phyloP scores from a whole-genome alignment of 2,797 vertebrate species.

The Myotis vivesi region DNA sequence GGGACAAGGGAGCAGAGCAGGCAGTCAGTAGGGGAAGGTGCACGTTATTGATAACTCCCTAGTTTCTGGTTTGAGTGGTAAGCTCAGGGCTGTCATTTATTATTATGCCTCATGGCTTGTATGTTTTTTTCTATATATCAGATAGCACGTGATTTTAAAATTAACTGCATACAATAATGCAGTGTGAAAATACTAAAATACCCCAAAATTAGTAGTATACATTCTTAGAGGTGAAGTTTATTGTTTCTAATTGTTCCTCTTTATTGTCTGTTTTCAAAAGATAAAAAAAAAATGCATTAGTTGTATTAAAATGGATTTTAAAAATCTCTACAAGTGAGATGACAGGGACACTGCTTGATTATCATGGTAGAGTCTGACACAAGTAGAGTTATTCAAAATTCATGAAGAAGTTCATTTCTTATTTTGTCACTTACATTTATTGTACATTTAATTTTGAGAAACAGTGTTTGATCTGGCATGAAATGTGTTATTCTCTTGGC shows the following conservation, averaged over 20 bases:
- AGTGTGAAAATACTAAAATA: background rate
- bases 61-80: background rate
- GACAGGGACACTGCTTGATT: background rate
- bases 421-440: background rate
- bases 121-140: background rate
- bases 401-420: background rate
- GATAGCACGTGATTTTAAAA: background rate
- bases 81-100: background rate
- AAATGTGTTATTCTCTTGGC: background rate
- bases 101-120: background rate
- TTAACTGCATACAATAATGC: background rate
- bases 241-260: slow-evolving; percentile 16
- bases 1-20: background rate
- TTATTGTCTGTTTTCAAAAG: background rate
- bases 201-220: background rate
- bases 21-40: background rate
- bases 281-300: background rate
- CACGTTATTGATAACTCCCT: background rate
- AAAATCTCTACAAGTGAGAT: background rate
- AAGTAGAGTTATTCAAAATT: background rate
- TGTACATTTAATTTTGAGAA: slow-evolving; percentile 19
- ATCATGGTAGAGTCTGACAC: background rate
- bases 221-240: background rate
- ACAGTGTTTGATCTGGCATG: background rate
- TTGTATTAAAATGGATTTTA: background rate